These are phyloP conservation scores for Xenopus petersii DNA, from an alignment of 2,797 vertebrate species.

Conservation along the genomic window DNA sequence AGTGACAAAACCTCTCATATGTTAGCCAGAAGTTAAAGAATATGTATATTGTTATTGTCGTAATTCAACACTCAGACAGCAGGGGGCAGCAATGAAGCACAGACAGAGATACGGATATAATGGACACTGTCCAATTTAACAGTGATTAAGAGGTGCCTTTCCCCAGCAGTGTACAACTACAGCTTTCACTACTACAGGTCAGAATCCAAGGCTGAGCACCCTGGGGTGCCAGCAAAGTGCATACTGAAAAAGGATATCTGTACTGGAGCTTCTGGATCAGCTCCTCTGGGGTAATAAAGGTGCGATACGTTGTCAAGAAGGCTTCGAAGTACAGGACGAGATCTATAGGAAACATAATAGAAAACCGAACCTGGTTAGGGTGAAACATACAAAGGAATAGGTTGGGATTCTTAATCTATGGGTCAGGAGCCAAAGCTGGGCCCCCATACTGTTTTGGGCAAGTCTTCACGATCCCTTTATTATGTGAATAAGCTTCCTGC, in stretches of 20 bases:
- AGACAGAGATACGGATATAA: too few species aligned
- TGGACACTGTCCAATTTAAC: too few species aligned
- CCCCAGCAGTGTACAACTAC: too few species aligned
- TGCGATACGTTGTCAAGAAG: constrained; percentile 95
- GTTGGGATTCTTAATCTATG: too few species aligned
- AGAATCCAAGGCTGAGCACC: too few species aligned
- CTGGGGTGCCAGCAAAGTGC: neutral
- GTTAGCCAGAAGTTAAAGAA: constrained; percentile 78
- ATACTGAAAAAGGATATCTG: constrained; percentile 83
- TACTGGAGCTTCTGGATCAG: constrained; percentile 98
- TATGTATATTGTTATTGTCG: neutral
- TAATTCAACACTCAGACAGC: neutral
- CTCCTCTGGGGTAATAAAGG: constrained; percentile 93
- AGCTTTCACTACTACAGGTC: too few species aligned
- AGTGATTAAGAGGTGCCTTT: too few species aligned
- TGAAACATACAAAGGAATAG: neutral
- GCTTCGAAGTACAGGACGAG: constrained; percentile 97
- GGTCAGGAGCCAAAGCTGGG: too few species aligned
- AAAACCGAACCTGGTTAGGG: too few species aligned
- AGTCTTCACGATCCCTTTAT: too few species aligned
- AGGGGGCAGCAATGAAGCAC: neutral
- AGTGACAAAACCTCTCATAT: constrained; percentile 94
- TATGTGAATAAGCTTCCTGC: too few species aligned
- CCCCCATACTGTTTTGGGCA: too few species aligned
- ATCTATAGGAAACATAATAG: constrained; percentile 64